These are phyloP conservation scores for Tichodroma muraria DNA, from an alignment of 2,113 vertebrate species.

Conservation along the genomic window DNA sequence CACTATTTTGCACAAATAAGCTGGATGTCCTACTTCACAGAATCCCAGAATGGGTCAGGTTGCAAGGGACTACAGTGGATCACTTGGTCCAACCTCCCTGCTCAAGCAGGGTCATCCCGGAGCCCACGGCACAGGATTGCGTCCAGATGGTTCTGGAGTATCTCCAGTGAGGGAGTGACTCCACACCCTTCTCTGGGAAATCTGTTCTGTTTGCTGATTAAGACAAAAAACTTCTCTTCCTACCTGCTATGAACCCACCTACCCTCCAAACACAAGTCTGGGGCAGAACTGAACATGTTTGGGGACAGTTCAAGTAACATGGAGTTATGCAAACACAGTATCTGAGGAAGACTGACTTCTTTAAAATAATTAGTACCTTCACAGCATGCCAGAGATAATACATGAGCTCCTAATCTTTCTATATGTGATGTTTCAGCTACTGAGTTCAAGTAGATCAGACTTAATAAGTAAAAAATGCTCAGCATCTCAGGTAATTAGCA, in stretches of 20 bases:
- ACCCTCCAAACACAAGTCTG: background rate
- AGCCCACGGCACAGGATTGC: background rate
- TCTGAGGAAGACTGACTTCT: background rate
- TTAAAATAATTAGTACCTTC: background rate
- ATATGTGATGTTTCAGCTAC: background rate
- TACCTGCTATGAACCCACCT: background rate
- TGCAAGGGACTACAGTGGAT: background rate
- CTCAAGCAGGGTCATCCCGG: background rate
- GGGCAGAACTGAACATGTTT: background rate
- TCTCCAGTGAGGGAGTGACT: background rate
- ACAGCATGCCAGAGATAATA: background rate
- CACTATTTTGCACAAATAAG: background rate
- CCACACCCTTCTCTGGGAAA: background rate
- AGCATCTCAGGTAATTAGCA: background rate
- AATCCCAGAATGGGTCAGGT: background rate
- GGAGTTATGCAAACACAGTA: background rate
- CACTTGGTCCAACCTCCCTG: background rate
- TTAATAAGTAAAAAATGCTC: background rate
- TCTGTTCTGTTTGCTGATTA: background rate
- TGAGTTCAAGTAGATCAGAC: background rate
- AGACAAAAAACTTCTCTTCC: background rate
- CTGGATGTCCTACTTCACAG: background rate
- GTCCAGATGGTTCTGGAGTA: background rate
- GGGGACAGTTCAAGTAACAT: background rate
- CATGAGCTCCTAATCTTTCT: background rate